A percentile compares a stretch with the other conserved stretches of the same genome.
phyloP scores from a whole-genome alignment of 2,113 vertebrate genomes.

The Vimba vimba region DNA sequence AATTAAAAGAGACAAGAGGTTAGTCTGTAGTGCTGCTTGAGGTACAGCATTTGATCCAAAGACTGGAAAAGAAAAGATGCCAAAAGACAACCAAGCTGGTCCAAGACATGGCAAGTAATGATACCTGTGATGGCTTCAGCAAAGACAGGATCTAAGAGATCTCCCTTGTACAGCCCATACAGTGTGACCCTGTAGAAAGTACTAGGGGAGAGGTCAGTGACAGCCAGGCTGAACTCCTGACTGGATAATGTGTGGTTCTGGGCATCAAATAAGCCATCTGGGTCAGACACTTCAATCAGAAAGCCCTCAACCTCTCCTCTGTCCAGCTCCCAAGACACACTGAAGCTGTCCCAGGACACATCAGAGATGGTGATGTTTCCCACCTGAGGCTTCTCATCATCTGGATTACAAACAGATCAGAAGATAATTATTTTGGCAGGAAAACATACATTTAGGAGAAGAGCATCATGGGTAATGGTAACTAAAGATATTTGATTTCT shows the following conservation, averaged over 20 bases:
- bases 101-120: slow-evolving; percentile 27
- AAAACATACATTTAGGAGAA: neutral
- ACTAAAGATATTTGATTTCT: neutral
- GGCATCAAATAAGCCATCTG: slow-evolving; percentile 66
- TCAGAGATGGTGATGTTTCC: slow-evolving; percentile 79
- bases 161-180: slow-evolving; percentile 78
- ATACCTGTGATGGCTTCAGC: slow-evolving; percentile 84
- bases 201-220: slow-evolving; percentile 81
- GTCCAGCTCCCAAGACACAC: slow-evolving; percentile 85
- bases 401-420: slow-evolving; percentile 80
- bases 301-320: slow-evolving; percentile 83
- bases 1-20: neutral
- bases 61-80: slow-evolving; percentile 46
- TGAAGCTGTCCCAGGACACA: slow-evolving; percentile 89
- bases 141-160: slow-evolving; percentile 78
- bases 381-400: slow-evolving; percentile 82
- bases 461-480: neutral
- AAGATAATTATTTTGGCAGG: slow-evolving; percentile 56
- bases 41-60: slow-evolving; percentile 18
- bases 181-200: slow-evolving; percentile 84
- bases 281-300: slow-evolving; percentile 85
- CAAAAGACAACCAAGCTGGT: slow-evolving; percentile 50
- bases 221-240: slow-evolving; percentile 69
- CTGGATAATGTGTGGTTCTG: slow-evolving; percentile 80
- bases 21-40: slow-evolving; percentile 23